Conservation (phyloP, 1,140 invertebrate genomes). For the Druon quercuslanigerum region DNA sequence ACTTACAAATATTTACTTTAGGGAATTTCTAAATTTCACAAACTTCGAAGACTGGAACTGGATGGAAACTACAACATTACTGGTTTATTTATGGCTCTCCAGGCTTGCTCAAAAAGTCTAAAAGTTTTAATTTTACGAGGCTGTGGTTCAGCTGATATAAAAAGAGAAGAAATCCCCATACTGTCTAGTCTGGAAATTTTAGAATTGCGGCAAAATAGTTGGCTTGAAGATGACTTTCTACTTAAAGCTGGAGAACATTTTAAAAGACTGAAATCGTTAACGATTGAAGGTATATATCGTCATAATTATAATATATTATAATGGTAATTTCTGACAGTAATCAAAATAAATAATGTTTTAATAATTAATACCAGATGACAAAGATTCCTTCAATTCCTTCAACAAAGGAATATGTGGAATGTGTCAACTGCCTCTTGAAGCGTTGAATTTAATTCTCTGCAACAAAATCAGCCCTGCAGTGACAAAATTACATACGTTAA, state of each 20-base stretch:
- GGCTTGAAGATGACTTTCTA: conserved; percentile 49
- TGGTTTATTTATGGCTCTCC: conserved; percentile 46
- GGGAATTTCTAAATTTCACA: conserved; percentile 52
- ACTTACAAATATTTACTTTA: conserved; percentile 44
- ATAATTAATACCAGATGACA: not conserved
- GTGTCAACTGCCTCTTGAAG: not conserved
- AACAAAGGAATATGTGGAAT: conserved; percentile 11
- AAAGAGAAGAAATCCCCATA: conserved; percentile 40
- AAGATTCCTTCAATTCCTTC: conserved; percentile 16
- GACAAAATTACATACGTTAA: not conserved
- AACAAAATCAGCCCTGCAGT: conserved; percentile 5
- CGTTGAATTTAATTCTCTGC: not conserved
- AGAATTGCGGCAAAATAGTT: conserved; percentile 40
- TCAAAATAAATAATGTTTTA: conserved; percentile 7
- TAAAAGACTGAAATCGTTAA: conserved; percentile 47
- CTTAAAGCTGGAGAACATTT: conserved; percentile 48
- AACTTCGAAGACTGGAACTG: conserved; percentile 52
- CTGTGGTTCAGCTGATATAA: conserved; percentile 44
- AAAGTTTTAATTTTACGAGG: conserved; percentile 47
- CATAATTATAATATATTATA: conserved; percentile 3
- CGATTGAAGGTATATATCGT: conserved; percentile 53
- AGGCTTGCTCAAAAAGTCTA: conserved; percentile 43
- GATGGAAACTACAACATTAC: conserved; percentile 45
- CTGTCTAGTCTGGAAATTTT: conserved; percentile 59
- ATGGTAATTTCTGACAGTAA: too few relatives aligned